Base-by-base conservation (phyloP, 2,113 vertebrate species). In the Panthera leo region DNA sequence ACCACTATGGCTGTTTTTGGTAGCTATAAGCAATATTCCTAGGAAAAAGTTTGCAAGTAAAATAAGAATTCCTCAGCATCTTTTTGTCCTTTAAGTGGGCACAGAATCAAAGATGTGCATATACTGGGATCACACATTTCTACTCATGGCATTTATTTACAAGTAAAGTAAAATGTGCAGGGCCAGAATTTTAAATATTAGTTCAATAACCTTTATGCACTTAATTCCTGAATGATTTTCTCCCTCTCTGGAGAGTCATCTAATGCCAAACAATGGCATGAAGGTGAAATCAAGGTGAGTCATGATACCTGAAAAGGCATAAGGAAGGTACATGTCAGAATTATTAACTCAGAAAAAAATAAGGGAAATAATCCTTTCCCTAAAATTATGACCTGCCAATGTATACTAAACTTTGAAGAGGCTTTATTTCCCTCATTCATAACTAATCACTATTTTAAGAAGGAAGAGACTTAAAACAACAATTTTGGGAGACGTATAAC, bases 161-260 rank as follows among this genome's bases (percentile, higher is more conserved):
- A 91, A 97, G 97, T 97, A 98, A 98, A 98, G 95, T 97, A 98
- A 98, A 98, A 98, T 5, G 95, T 98, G 79, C 94, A 98, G 95
- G 97, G 97, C 94, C 87, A 97, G 98, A 98, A 99, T 99, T 98
- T 98, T 98, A 99, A 99, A 91, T 98, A 97, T 98, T 98, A 96
- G 94, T 98, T 98, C 98, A 98, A 98, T 98, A 99, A 99, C 98
- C 98, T 99, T 98, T 98, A 98, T 97, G 63, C 95, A 98, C 76
- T 97, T 99, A 98, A 98, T 98, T 99, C 99, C 96, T 98, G 95
- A 99, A 98, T 98, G 83, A 98, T 98, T 99, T 98, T 98, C 97
- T 97, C 98, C 92, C 97, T 98, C 98, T 98, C 98, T 97, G 76
- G 98, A 98, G 98, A 98, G 95, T 75, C 76, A 97, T 98, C 98